Evolutionary conservation across 2,888 invertebrate genomes (phyloP).

Genomic region (Marronus borbonicus): DNA sequence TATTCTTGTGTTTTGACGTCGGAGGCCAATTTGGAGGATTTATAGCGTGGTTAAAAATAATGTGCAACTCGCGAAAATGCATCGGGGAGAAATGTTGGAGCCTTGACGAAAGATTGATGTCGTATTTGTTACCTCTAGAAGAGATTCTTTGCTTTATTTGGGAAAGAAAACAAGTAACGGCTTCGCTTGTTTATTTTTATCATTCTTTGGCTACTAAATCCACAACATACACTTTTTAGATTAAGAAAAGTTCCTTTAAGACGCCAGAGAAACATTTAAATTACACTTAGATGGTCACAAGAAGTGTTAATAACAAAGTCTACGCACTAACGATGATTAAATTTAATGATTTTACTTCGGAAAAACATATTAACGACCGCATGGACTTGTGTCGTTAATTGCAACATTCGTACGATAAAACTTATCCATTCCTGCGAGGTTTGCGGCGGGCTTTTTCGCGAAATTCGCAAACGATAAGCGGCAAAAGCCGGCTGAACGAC

Average conservation of each 20-base stretch:
- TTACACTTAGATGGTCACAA: background rate
- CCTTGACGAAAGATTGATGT: conserved; percentile 8
- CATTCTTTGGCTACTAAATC: background rate
- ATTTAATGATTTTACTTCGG: too few species aligned
- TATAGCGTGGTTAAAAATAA: conserved; percentile 27
- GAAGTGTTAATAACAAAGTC: conserved; percentile 7
- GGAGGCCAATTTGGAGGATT: conserved; percentile 22
- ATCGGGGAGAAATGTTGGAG: background rate
- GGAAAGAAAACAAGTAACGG: too few species aligned
- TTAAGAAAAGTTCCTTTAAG: background rate
- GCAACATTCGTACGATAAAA: background rate
- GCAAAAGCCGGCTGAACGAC: conserved; percentile 19
- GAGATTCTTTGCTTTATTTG: background rate
- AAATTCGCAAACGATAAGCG: conserved; percentile 32
- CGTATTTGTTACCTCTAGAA: background rate
- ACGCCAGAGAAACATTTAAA: background rate
- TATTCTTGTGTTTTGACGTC: conserved; percentile 35
- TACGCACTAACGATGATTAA: conserved; percentile 2
- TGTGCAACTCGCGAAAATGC: conserved; percentile 15
- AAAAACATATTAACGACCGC: background rate
- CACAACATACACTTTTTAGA: background rate
- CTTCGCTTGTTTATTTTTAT: background rate
- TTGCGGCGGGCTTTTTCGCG: conserved; percentile 16
- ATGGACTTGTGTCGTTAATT: background rate
- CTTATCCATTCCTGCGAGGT: background rate